Evolutionary conservation across 2,113 vertebrate genomes (phyloP), one percentile per base, ranked within the genome.

Genomic region (Macquaria australasica): DNA sequence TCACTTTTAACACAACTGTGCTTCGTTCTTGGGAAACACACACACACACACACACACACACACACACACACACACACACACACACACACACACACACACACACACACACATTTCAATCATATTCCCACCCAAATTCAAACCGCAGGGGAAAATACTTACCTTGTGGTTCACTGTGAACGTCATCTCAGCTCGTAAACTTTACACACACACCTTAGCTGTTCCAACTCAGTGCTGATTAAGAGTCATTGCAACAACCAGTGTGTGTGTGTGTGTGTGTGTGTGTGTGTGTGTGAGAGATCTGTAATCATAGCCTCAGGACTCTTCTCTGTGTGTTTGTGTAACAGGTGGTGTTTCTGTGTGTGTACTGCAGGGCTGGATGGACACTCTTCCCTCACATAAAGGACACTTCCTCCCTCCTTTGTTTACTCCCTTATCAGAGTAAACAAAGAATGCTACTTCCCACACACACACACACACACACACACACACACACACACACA

Each of bases 371-470:
- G 91, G 90, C 88, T 88, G 45, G 84, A 81, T 34, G 81, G 84
- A 86, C 78, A 45, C 91, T 84, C 64, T 82, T 87, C 84, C 69
- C 37, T 88, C 70, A 86, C 87, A 90, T 91, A 90, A 92, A 92
- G 88, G 86, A 71, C 86, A 75, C 89, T 92, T 92, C 93, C 91
- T 90, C 79, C 82, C 25, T 69, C 79, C 85, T 91, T 89, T 93
- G 93, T 92, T 94, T 90, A 86, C 88, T 85, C 74, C 84, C 69
- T 83, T 80, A 70, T 88, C 59, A 87, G 75, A 87, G 85, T 85
- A 89, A 93, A 93, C 90, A 91, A 87, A 88, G 76, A 43, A 31
- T 53, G 53, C 62, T 59, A 34, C 82, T 73, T 80, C 75, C 77
- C 20, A 77, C 15, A 51, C 71, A 25, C 63, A 51, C 69, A 68